Conservation (phyloP, 2,113 vertebrate species). For the Sinocyclocheilus anophthalmus region DNA sequence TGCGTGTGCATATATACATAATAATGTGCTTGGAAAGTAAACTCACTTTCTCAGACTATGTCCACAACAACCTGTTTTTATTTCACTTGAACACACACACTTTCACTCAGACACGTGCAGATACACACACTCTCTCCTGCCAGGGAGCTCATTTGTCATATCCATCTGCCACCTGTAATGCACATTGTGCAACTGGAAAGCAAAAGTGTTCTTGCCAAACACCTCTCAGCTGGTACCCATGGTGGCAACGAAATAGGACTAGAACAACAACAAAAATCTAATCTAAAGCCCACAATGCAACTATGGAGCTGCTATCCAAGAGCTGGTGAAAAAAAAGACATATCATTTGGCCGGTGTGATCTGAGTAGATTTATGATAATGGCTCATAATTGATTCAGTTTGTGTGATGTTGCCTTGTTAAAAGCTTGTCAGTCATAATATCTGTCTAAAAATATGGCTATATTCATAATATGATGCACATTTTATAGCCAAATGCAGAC, state of each 20-base stretch:
- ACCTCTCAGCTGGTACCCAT: conserved; percentile 46
- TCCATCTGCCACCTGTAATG: conserved; percentile 59
- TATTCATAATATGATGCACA: neutral
- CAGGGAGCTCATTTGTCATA: conserved; percentile 55
- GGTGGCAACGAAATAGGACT: conserved; percentile 14
- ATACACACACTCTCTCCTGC: conserved; percentile 18
- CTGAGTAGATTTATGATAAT: conserved; percentile 20
- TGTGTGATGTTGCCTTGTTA: conserved; percentile 2
- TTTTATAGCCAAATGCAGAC: neutral
- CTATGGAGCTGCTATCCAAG: neutral
- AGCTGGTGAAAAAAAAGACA: conserved; percentile 13
- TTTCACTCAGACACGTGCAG: neutral
- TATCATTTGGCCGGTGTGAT: neutral
- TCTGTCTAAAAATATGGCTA: neutral
- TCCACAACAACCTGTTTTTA: conserved; percentile 5
- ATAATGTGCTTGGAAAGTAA: conserved; percentile 22
- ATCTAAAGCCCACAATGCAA: neutral
- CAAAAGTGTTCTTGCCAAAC: conserved; percentile 50
- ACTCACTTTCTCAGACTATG: conserved; percentile 1
- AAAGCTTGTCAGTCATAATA: neutral
- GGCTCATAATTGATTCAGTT: neutral
- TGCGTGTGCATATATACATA: neutral
- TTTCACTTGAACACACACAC: conserved; percentile 22
- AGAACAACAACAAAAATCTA: neutral
- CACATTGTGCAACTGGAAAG: conserved; percentile 39